Evolutionary conservation across 2,113 vertebrate genomes (phyloP), one percentile per base, ranked within the genome.

Genomic region (Varanus salvator): DNA sequence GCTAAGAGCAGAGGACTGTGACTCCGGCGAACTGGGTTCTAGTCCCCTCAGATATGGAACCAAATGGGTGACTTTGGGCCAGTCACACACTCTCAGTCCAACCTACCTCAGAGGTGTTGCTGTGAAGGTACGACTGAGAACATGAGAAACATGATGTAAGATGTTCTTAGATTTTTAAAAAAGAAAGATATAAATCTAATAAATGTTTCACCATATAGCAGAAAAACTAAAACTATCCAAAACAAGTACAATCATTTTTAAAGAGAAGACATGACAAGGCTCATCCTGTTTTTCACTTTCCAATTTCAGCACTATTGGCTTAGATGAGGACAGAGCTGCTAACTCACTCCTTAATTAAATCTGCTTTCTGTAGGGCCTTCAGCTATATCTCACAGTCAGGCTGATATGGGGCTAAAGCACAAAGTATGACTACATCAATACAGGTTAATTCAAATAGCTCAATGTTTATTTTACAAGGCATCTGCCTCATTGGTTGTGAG

Each of bases 401-500:
- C 15, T 82, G 31, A 27, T n/a, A 14, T 4, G 8, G 0, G 12
- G 77, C 4, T 0, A 2, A 23, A 27, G 92, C 87, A 50, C 34
- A 90, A 94, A 66, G 88, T 90, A 94, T 82, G 80, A 95, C 78
- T 91, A 93, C 89, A 89, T 25, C 71, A 92, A 15, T 6, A 90
- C 71, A 6, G 1, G 84, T 94, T 94, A 52, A 27, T 93, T 95
- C 93, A 95, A 94, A 87, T 95, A 91, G 90, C 93, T 96, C 95
- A 96, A 96, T 95, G 93, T 98, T 98, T 98, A 97, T 97, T 97
- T 97, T 92, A 92, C 92, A 95, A 96, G 96, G 93, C 92, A 95
- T 95, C 95, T 89, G 90, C 94, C 95, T 96, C 93, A 96, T 89
- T 66, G 54, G 91, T 80, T 6, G 12, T 88, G 91, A 96, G 88